Percentiles rank a stretch among this genome's conserved stretches.
Conservation (phyloP, 2,113 vertebrate genomes). For the Labeo rohita region DNA sequence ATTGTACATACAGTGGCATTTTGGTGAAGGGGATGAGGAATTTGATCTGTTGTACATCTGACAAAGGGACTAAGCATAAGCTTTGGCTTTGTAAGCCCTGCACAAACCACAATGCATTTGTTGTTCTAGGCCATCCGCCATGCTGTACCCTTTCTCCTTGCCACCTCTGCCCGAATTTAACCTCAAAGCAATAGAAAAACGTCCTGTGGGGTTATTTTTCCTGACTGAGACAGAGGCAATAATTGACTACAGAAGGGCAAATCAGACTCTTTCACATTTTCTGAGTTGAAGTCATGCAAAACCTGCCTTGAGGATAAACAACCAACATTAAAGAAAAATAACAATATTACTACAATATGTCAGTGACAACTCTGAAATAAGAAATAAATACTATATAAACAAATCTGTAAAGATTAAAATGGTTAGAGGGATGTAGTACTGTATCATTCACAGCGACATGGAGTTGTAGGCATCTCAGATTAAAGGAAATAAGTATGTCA, state of each 20-base stretch:
- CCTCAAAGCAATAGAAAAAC: constrained; percentile 66
- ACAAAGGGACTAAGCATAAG: constrained; percentile 65
- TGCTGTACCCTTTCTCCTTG: constrained; percentile 71
- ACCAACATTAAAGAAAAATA: neutral
- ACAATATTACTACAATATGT: neutral
- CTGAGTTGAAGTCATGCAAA: neutral
- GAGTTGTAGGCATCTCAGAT: constrained; percentile 10
- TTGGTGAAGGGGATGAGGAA: constrained; percentile 48
- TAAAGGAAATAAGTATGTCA: constrained; percentile 23
- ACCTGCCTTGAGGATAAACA: neutral
- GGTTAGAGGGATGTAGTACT: constrained; percentile 19
- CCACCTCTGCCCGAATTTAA: constrained; percentile 73
- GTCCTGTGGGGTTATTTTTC: constrained; percentile 68
- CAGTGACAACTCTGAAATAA: neutral
- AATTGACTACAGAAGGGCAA: constrained; percentile 71
- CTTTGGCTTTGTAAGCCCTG: constrained; percentile 65
- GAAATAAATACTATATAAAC: neutral
- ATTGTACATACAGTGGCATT: constrained; percentile 33
- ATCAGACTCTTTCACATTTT: neutral
- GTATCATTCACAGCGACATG: neutral
- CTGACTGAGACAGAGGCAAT: constrained; percentile 65
- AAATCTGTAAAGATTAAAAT: constrained; percentile 25
- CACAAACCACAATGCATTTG: constrained; percentile 68
- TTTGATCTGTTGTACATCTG: constrained; percentile 43
- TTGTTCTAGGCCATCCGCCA: constrained; percentile 69